These are phyloP conservation scores for Sciaenops ocellatus DNA, from an alignment of 2,797 vertebrate species.

Conservation along the genomic window DNA sequence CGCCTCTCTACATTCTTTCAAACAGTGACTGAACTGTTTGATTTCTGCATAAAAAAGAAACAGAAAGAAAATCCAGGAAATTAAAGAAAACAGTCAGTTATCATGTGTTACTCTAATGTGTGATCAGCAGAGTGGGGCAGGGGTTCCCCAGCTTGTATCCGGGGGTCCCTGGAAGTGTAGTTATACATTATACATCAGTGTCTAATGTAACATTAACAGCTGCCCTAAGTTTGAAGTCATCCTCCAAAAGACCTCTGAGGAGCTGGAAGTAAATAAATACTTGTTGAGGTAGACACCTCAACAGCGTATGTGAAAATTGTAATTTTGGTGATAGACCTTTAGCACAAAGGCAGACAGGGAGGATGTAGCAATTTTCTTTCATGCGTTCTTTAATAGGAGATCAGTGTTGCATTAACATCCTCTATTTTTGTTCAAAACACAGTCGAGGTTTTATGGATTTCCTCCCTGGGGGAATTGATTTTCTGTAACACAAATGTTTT, in stretches of 20 bases:
- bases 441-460: not conserved
- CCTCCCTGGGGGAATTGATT: not conserved
- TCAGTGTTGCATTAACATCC: not conserved
- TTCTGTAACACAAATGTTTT: not conserved
- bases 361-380: not conserved
- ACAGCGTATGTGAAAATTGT: not conserved
- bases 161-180: not conserved
- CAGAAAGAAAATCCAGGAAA: not conserved
- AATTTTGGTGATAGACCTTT: not conserved
- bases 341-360: not conserved
- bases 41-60: not conserved
- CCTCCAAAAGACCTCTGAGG: not conserved
- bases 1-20: not conserved
- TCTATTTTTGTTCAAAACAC: not conserved
- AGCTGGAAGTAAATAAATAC: not conserved
- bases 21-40: constrained; percentile 10
- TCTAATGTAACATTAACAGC: not conserved
- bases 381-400: not conserved
- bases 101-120: not conserved
- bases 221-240: not conserved
- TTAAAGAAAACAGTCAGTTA: not conserved
- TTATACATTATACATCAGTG: too few relatives aligned
- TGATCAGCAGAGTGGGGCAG: not conserved
- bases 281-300: not conserved
- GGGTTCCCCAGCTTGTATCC: not conserved